Base-by-base conservation (phyloP, 2,888 invertebrate genomes). In the Eilema caniola region DNA sequence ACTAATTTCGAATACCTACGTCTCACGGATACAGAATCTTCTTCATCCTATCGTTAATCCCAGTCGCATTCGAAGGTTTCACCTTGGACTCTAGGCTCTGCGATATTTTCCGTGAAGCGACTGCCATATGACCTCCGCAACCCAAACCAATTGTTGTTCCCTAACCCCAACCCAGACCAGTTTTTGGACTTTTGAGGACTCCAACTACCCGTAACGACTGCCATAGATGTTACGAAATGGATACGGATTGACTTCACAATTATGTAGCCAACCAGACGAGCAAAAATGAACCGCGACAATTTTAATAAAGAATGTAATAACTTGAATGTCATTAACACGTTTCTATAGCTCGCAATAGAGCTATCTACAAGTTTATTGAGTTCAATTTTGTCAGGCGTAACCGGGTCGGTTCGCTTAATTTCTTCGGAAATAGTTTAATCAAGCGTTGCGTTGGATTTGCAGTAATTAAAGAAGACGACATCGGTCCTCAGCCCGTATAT, bases 371-470 rank as follows among this genome's bases (percentile, higher is more conserved):
- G 70, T 77, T 79, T 77, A 85, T 80, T 81, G 75, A 76, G 79
- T 78, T 81, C 79, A 78, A 80, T 82, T 79, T 82, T 81, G 80
- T 83, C 80, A 85, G 82, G 73, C 76, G 76, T 78, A 76, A 79
- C 82, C 76, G 65, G 70, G 77, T 78, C 77, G 76, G 72, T 75
- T 78, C 82, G 77, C 82, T 83, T 84, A 87, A 90, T 86, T 86
- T 85, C 83, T 85, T 86, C 85, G 87, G 89, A 90, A 90, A 88
- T 90, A 86, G 87, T 89, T 90, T 87, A 90, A 92, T 89, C 89
- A 86, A 88, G 85, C 80, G 80, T 82, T 85, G 84, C 87, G 86
- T 84, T 83, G 83, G 87, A 86, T 89, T 89, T 87, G 85, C 84
- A 86, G 89, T 90, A 88, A 91, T 91, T 91, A 90, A 89, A 90